phyloP scores from a whole-genome alignment of 2,797 vertebrate species.

The Clarias platycephalus region DNA sequence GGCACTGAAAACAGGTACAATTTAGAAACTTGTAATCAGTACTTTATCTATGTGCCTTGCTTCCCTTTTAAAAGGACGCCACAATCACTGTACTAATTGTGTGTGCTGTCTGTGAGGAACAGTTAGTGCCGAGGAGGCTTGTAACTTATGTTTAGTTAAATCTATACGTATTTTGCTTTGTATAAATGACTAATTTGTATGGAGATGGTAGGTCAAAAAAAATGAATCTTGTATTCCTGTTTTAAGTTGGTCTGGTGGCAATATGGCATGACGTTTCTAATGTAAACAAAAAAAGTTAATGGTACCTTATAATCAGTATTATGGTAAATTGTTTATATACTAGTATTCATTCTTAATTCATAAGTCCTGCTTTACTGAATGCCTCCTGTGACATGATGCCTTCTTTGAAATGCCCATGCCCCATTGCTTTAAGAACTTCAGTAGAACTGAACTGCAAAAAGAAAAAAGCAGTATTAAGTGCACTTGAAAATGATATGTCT shows the following conservation, averaged over 20 bases:
- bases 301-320: conserved; percentile 26
- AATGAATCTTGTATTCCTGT: conserved; percentile 6
- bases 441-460: conserved; percentile 3
- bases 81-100: conserved; percentile 64
- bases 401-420: background rate
- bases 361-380: background rate
- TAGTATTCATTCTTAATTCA: background rate
- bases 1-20: background rate
- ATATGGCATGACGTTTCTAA: background rate
- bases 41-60: conserved; percentile 31
- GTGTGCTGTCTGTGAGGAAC: conserved; percentile 6
- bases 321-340: conserved; percentile 3
- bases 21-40: background rate
- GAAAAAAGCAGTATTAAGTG: conserved; percentile 9
- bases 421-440: background rate
- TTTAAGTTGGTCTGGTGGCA: background rate
- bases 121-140: background rate
- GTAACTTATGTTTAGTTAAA: conserved; percentile 26
- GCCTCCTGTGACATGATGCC: background rate
- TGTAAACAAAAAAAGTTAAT: background rate
- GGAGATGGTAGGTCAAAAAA: background rate
- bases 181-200: conserved; percentile 14
- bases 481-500: conserved; percentile 47
- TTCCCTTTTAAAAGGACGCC: conserved; percentile 53
- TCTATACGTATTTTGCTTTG: background rate